Percentiles rank a stretch among this genome's conserved stretches.
Conservation (phyloP, 2,888 invertebrate genomes). For the Apotomis capreana region DNA sequence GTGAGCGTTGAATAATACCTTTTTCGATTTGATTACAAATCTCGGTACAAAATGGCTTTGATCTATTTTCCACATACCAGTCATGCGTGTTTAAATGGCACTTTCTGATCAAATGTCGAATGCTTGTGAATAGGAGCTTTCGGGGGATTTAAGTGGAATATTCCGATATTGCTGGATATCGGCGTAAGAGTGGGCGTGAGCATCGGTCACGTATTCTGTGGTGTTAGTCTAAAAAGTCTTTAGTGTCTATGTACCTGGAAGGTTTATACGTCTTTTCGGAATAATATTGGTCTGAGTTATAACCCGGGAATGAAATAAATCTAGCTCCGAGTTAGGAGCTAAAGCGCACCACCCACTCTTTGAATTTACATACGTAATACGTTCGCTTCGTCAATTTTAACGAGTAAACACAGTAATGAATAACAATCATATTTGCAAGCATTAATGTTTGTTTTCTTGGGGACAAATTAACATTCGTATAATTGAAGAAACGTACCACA, state of each 20-base stretch:
- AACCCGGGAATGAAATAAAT: conserved; percentile 74
- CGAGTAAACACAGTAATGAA: conserved; percentile 40
- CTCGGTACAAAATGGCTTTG: not conserved
- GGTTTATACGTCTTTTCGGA: conserved; percentile 12
- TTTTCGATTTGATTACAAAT: not conserved
- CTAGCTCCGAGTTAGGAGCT: conserved; percentile 62
- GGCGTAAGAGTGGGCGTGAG: conserved; percentile 69
- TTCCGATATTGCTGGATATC: conserved; percentile 53
- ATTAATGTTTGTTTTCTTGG: conserved; percentile 16
- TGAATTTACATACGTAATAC: conserved; percentile 55
- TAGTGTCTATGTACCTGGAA: conserved; percentile 1
- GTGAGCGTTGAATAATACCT: not conserved
- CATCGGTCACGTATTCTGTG: conserved; percentile 70
- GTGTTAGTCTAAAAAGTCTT: conserved; percentile 5
- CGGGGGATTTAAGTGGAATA: conserved; percentile 32
- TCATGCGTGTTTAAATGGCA: conserved; percentile 32
- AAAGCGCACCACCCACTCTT: conserved; percentile 66
- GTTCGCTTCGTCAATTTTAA: conserved; percentile 46
- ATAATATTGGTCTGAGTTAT: conserved; percentile 72
- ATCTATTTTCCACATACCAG: conserved; percentile 9
- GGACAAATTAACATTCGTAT: not conserved
- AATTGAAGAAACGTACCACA: no score
- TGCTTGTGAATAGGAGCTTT: conserved; percentile 34
- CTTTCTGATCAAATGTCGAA: conserved; percentile 31
- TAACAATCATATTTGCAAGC: conserved; percentile 31